Conservation (phyloP, 92 coral and sea anemone species). For the Parazoanthus swiftii region DNA sequence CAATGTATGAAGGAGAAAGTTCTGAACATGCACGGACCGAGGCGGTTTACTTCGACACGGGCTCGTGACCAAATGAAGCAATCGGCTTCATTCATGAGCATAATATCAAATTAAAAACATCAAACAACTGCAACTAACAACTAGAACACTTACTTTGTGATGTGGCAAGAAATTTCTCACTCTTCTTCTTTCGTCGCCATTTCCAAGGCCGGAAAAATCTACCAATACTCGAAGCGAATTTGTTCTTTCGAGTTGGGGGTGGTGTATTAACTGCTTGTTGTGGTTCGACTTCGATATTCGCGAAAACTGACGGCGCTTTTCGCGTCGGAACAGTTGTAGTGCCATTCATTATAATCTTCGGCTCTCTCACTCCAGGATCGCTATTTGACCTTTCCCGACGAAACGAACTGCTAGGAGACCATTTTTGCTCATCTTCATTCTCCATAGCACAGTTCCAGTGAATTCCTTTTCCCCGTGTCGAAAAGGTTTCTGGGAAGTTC, state of each 20-base stretch:
- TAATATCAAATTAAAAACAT: slow-evolving; percentile 1
- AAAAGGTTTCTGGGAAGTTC: slow-evolving; percentile 28
- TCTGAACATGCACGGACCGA: neutral
- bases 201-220: slow-evolving; percentile 96
- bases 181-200: slow-evolving; percentile 96
- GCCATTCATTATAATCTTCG: slow-evolving; percentile 71
- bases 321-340: slow-evolving; percentile 63
- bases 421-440: slow-evolving; percentile 35
- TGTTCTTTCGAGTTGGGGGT: slow-evolving; percentile 85
- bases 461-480: neutral
- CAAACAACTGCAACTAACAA: neutral
- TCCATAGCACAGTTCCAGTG: slow-evolving; percentile 15
- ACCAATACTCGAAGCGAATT: slow-evolving; percentile 88
- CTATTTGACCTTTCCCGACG: slow-evolving; percentile 84
- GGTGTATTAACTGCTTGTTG: slow-evolving; percentile 74
- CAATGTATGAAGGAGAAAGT: neutral
- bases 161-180: slow-evolving; percentile 94
- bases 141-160: slow-evolving; percentile 82
- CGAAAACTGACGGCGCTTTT: slow-evolving; percentile 43
- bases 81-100: neutral
- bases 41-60: slow-evolving; percentile 31
- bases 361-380: slow-evolving; percentile 74
- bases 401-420: slow-evolving; percentile 23
- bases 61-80: neutral
- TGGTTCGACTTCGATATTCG: slow-evolving; percentile 47